A percentile compares a stretch with the other conserved stretches of the same genome.
phyloP scores from a whole-genome alignment of 2,797 vertebrate genomes.

The Tympanoctomys barrerae region DNA sequence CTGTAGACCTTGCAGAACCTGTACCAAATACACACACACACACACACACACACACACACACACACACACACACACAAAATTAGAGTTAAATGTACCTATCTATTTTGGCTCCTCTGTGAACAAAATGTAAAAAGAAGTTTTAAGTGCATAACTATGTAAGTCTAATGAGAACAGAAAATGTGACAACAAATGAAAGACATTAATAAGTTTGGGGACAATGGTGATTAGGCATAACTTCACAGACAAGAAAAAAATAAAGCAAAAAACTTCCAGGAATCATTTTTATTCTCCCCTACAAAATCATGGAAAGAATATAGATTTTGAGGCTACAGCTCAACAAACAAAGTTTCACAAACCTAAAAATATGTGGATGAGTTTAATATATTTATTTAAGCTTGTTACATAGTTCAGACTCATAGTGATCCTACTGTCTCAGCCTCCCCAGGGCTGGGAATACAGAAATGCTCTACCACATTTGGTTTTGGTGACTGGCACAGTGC shows the following conservation, averaged over 20 bases:
- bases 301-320: not conserved
- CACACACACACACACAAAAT: too few relatives aligned
- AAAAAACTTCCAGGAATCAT: not conserved
- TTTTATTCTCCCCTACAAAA: not conserved
- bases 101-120: not conserved
- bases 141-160: not conserved
- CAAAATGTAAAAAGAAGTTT: not conserved
- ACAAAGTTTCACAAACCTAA: not conserved
- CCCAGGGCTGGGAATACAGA: too few relatives aligned
- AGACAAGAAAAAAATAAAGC: not conserved
- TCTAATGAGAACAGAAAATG: not conserved
- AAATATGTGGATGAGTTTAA: not conserved
- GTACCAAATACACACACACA: too few relatives aligned
- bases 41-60: too few relatives aligned
- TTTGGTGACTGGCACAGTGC: too few relatives aligned
- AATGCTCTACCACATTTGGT: too few relatives aligned
- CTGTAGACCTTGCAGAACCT: too few relatives aligned
- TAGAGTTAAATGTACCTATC: not conserved
- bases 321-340: not conserved
- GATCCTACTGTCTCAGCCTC: too few relatives aligned
- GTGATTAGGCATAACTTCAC: not conserved
- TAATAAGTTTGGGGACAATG: not conserved
- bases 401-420: too few relatives aligned
- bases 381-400: too few relatives aligned
- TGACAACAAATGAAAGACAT: not conserved